Conservation (phyloP, 2,797 vertebrate genomes). For the Enteromius thamalakanensis region DNA sequence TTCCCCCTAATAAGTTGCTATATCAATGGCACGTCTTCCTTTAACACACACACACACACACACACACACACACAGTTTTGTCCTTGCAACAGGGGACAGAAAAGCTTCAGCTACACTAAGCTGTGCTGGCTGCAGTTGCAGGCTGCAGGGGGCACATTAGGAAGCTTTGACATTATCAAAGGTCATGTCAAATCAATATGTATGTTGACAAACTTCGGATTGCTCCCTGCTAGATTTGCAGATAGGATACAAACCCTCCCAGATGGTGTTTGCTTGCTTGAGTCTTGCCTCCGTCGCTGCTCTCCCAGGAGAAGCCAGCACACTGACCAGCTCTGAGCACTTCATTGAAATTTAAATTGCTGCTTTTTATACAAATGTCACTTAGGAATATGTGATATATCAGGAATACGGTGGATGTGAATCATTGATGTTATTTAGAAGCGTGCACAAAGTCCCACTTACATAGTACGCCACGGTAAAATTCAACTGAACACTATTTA, state of each 20-base stretch:
- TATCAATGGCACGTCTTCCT: neutral
- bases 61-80: constrained; percentile 11
- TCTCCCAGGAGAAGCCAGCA: constrained; percentile 26
- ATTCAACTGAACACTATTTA: neutral
- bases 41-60: too few species aligned
- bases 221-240: constrained; percentile 56
- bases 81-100: constrained; percentile 34
- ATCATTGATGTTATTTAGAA: neutral
- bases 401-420: neutral
- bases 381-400: constrained; percentile 16
- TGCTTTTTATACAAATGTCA: constrained; percentile 38
- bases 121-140: constrained; percentile 39
- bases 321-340: constrained; percentile 46
- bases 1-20: neutral
- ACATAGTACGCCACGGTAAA: neutral
- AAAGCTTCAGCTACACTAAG: neutral
- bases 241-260: constrained; percentile 51
- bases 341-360: constrained; percentile 49
- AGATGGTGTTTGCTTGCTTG: constrained; percentile 60
- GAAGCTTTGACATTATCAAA: constrained; percentile 62
- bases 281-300: constrained; percentile 12
- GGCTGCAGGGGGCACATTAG: constrained; percentile 44
- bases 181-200: constrained; percentile 66
- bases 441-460: neutral
- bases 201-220: constrained; percentile 62